Evolutionary conservation across 2,113 vertebrate species (phyloP).

Genomic region (Dasypus novemcinctus): DNA sequence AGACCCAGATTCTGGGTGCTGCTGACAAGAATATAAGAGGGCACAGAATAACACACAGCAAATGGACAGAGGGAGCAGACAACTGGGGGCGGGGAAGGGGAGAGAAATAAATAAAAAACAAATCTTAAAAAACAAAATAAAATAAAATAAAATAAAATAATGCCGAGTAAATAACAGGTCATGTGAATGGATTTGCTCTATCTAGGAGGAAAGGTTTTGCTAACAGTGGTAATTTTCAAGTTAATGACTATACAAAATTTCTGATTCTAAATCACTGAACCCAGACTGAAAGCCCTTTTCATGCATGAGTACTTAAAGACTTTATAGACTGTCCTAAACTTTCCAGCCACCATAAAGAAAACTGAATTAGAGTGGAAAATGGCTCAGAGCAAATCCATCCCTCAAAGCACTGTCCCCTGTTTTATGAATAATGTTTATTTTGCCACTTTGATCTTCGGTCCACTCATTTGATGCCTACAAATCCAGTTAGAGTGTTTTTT

Average conservation of each 20-base stretch:
- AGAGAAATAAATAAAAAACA: no score
- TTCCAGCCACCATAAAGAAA: neutral
- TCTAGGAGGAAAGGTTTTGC: neutral
- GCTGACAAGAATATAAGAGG: no score
- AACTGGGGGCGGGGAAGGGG: no score
- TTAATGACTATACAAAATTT: neutral
- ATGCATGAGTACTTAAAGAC: neutral
- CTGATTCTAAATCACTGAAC: neutral
- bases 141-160: no score
- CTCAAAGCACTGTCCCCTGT: neutral
- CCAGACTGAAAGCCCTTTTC: neutral
- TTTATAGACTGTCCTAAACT: neutral
- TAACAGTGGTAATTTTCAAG: rapidly evolving
- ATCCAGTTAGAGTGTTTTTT: neutral
- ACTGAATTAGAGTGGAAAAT: neutral
- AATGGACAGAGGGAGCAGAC: no score
- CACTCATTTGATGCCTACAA: neutral
- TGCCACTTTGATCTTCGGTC: neutral
- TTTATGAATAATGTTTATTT: neutral
- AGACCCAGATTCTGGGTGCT: no score
- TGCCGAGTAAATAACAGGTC: no score
- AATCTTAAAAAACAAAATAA: no score
- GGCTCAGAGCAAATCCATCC: neutral
- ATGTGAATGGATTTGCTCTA: neutral
- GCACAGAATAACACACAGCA: no score